Evolutionary conservation across 2,888 invertebrate species (phyloP).

Genomic region (Fragum whitleyi): DNA sequence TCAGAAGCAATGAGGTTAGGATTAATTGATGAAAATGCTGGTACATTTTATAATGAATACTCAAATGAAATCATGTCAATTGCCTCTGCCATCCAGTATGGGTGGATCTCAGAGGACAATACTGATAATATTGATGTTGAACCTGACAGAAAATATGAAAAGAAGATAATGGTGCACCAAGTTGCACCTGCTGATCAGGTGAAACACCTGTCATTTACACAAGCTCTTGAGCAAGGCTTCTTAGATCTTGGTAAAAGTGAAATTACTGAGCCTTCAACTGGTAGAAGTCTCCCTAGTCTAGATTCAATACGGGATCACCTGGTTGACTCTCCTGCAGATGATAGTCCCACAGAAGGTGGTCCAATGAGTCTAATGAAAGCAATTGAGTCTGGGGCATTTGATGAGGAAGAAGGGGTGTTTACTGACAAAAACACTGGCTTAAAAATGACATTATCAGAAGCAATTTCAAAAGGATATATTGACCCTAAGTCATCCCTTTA

Average conservation of each 20-base stretch:
- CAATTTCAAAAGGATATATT: conserved; percentile 72
- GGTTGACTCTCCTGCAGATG: conserved; percentile 67
- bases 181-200: conserved; percentile 59
- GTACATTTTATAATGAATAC: conserved; percentile 88
- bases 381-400: conserved; percentile 92
- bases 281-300: conserved; percentile 92
- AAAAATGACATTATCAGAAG: conserved; percentile 88
- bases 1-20: conserved; percentile 87
- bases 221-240: conserved; percentile 94
- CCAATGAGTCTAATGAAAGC: conserved; percentile 86
- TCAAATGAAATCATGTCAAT: conserved; percentile 82
- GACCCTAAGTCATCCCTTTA: conserved; percentile 76
- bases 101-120: conserved; percentile 89
- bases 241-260: conserved; percentile 85
- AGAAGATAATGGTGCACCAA: conserved; percentile 62
- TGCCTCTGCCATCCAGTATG: conserved; percentile 88
- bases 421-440: conserved; percentile 92
- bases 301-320: conserved; percentile 90
- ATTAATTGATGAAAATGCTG: conserved; percentile 88
- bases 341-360: conserved; percentile 28
- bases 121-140: conserved; percentile 39
- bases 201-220: conserved; percentile 86
- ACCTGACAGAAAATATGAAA: conserved; percentile 64
- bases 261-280: conserved; percentile 87
- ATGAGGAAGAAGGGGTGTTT: conserved; percentile 92